Percentiles rank a stretch among this genome's conserved stretches.
Evolutionary conservation across 2,888 invertebrate genomes (phyloP).

Genomic region (Opisthograptis luteolata): DNA sequence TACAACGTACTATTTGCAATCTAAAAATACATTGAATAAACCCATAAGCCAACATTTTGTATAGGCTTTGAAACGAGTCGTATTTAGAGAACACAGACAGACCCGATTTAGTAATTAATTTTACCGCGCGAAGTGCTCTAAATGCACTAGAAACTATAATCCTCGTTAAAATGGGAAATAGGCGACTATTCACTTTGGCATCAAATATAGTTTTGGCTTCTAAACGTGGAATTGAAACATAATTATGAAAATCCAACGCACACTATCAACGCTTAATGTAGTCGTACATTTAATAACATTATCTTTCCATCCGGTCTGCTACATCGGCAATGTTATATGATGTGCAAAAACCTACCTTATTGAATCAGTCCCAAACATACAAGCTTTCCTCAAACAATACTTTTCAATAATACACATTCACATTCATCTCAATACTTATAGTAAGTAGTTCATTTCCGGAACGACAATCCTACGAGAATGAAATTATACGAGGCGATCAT

Average conservation of each 20-base stretch:
- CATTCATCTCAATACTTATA: conserved; percentile 32
- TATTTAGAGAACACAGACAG: conserved; percentile 66
- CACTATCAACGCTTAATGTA: conserved; percentile 39
- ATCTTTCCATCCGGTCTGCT: conserved; percentile 35
- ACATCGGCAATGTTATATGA: conserved; percentile 39
- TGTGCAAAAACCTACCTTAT: conserved; percentile 25
- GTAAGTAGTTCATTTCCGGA: conserved; percentile 56
- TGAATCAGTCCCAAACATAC: conserved; percentile 8
- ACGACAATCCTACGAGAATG: conserved; percentile 65
- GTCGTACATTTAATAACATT: conserved; percentile 36
- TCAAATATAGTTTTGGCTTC: conserved; percentile 80
- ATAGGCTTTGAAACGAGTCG: conserved; percentile 64
- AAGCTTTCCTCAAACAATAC: conserved; percentile 34
- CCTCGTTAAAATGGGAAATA: conserved; percentile 82
- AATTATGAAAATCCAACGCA: conserved; percentile 67
- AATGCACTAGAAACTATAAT: conserved; percentile 83
- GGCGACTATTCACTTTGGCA: conserved; percentile 74
- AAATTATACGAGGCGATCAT: conserved; percentile 74
- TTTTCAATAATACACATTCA: conserved; percentile 27
- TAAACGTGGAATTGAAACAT: conserved; percentile 63
- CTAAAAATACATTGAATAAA: conserved; percentile 45
- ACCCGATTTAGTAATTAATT: conserved; percentile 83
- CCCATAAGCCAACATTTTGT: conserved; percentile 51
- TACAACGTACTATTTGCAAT: no score
- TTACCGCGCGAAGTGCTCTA: conserved; percentile 78